Evolutionary conservation across 2,888 invertebrate genomes (phyloP).

Genomic region (Sesamia inferens): DNA sequence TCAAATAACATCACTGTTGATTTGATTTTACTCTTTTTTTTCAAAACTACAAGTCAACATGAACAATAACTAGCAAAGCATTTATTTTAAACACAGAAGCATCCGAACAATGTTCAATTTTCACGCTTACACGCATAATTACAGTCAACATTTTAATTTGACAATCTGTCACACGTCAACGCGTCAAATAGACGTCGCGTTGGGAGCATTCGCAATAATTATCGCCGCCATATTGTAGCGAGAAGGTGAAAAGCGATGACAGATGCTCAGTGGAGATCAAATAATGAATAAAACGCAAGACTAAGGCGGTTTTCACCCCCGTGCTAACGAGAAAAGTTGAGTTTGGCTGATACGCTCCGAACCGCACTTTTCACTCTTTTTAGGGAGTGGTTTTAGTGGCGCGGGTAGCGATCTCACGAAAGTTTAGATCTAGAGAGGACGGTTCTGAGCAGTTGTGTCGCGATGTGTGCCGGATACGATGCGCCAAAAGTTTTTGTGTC

Average conservation of each 20-base stretch:
- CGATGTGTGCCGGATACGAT: too few relatives aligned
- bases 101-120: constrained; percentile 25
- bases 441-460: too few relatives aligned
- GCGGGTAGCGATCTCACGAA: constrained; percentile 46
- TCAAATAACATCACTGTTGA: too few relatives aligned
- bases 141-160: constrained; percentile 52
- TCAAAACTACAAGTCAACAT: not conserved
- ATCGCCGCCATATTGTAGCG: constrained; percentile 61
- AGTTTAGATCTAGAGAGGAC: too few relatives aligned
- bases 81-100: constrained; percentile 2
- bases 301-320: constrained; percentile 81
- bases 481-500: too few relatives aligned
- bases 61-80: not conserved
- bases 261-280: constrained; percentile 82
- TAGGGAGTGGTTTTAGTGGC: constrained; percentile 50
- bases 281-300: constrained; percentile 85
- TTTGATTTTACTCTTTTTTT: too few relatives aligned
- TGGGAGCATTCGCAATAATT: constrained; percentile 64
- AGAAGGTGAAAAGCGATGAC: constrained; percentile 77
- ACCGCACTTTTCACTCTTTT: constrained; percentile 76
- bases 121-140: constrained; percentile 32
- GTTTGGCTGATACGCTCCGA: constrained; percentile 81
- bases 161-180: constrained; percentile 59
- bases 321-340: constrained; percentile 86
- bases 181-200: constrained; percentile 46